Base-by-base conservation (phyloP, 2,888 invertebrate species). In the Didymodactylos carnosus region DNA sequence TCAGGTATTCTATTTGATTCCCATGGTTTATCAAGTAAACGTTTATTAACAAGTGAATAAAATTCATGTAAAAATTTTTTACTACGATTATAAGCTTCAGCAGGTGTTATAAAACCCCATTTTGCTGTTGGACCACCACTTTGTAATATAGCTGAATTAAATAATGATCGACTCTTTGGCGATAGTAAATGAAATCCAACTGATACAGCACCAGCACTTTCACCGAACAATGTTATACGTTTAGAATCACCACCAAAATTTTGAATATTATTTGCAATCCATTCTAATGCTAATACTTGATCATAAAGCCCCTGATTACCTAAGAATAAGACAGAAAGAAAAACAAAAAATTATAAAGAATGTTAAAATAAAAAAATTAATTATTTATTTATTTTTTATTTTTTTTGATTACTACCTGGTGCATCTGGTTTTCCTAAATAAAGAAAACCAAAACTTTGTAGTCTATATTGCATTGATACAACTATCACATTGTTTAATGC, bases 171-270 rank as follows among this genome's bases (percentile, higher is more conserved):
- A 78, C 93, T 92, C 51, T 90, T 89, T 0, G 94, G 94, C 0
- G 94, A 94, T 78, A 95, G 86, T 71, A 87, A 79, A 79, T 86
- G 86, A 70, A 86, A 81, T 39, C 91, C 90, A 19, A 94, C 92
- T 46, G 92, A 91, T 19, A 91, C 92, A 1, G 93, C 93, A 7
- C 95, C 94, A 35, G 94, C 94, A 76, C 92, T 92, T 84, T 94
- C 94, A 19, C 94, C 94, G 82, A 94, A 94, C 71, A 95, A 84
- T 89, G 94, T 94, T 72, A 93, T 88, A 80, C 92, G 92, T 79
- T 90, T 88, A 25, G 91, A 90, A 83, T 92, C 91, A 5, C 93
- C 93, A 23, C 82, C 82, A 75, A 82, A 82, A 73, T 78, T 74
- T 16, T 78, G 77, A 43, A 82, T 82, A 76, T 83, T 82, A 23